Base-by-base conservation (phyloP, 2,888 invertebrate species). In the Polyommatus icarus region DNA sequence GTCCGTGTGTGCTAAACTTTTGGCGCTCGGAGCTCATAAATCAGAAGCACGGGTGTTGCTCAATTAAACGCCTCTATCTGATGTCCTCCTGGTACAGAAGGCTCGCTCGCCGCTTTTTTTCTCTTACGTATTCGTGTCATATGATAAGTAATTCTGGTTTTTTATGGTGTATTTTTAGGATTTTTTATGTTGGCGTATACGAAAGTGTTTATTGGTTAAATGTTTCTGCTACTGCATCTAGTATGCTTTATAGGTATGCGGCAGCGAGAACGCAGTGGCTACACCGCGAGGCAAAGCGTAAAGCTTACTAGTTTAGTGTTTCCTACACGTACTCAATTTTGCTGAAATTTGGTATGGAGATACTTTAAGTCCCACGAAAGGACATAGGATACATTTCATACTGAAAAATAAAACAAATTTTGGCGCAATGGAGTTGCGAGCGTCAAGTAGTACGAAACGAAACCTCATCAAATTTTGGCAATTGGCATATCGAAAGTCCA, bases 21-120 rank as follows among this genome's bases (percentile, higher is more conserved):
- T 91, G 92, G 91, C 90, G 89, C 86, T 87, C 87, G 88, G 86
- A 87, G 87, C 88, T 88, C 91, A 93, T 94, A 94, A 93, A 94
- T 94, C 93, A 93, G 92, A 88, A 90, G 87, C 87, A 89, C 88
- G 89, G 87, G 90, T 91, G 92, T 88, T 88, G 92, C 92, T 93
- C 93, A 94, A 94, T 94, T 94, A 93, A 93, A 93, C 88, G 85
- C 85, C 85, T 84, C 87, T 91, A 93, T 93, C 93, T 86, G 93
- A 93, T 93, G 88, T 87, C 89, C 90, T 88, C 85, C 89, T 84
- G 87, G 85, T 87, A 85, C 88, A 85, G 86, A 86, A 87, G 88
- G 87, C 81, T 78, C 59, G 73, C 80, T 61, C 79, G 29, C 15
- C 32, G 15, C 29, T 46, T 75, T 75, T 75, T 75, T 50, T 6